These are phyloP conservation scores for Lytechinus variegatus DNA, from an alignment of 35 echinoderm and acorn worm genomes.

Conservation along the genomic window DNA sequence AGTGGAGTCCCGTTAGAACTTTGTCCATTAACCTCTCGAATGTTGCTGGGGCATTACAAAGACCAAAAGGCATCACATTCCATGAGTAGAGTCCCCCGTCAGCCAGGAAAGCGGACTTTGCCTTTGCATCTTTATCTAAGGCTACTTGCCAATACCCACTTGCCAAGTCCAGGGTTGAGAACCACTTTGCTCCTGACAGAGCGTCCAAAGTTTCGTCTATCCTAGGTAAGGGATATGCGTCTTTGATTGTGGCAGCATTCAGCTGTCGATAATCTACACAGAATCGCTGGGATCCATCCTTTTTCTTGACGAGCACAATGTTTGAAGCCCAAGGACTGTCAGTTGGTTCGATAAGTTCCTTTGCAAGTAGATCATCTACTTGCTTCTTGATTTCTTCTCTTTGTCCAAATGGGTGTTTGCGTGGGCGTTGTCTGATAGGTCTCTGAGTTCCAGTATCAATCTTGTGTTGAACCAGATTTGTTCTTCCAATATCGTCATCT, in stretches of 20 bases:
- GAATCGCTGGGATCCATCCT: slow-evolving; percentile 55
- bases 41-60: slow-evolving; percentile 65
- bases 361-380: slow-evolving; percentile 46
- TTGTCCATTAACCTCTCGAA: slow-evolving; percentile 73
- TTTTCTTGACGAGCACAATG: slow-evolving; percentile 58
- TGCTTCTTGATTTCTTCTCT: slow-evolving; percentile 50
- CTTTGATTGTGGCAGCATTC: slow-evolving; percentile 47
- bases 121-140: slow-evolving; percentile 36
- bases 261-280: slow-evolving; percentile 66
- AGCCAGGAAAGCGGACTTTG: slow-evolving; percentile 58
- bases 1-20: slow-evolving; percentile 58
- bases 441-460: slow-evolving; percentile 49
- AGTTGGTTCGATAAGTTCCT: slow-evolving; percentile 59
- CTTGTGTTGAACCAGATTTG: slow-evolving; percentile 60
- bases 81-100: slow-evolving; percentile 50
- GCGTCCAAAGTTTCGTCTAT: slow-evolving; percentile 69
- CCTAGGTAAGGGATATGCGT: slow-evolving; percentile 69
- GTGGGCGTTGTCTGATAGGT: slow-evolving; percentile 48
- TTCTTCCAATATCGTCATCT: slow-evolving; percentile 61
- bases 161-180: slow-evolving; percentile 65
- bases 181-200: slow-evolving; percentile 56
- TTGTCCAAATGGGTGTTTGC: slow-evolving; percentile 40
- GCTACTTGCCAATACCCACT: slow-evolving; percentile 81
- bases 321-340: slow-evolving; percentile 63
- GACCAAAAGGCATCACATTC: slow-evolving; percentile 73